A percentile compares a stretch with the other conserved stretches of the same genome.
Conservation (phyloP, 1,140 invertebrate genomes). For the Caenorhabditis latens region DNA sequence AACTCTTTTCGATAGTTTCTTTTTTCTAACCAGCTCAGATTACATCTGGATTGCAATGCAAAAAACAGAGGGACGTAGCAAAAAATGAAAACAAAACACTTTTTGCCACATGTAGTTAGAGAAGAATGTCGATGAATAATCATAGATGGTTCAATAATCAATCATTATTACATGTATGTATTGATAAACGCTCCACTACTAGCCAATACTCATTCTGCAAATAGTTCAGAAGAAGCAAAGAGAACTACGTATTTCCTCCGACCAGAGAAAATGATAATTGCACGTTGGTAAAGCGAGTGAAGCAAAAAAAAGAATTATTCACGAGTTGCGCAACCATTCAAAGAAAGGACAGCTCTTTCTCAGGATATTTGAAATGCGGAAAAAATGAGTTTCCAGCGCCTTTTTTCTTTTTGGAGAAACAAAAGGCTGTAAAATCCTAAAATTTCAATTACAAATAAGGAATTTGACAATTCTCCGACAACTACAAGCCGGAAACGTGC, state of each 20-base stretch:
- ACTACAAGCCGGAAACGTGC: background rate
- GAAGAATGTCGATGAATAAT: background rate
- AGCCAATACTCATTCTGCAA: slow-evolving; percentile 10
- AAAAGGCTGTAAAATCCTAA: too few species aligned
- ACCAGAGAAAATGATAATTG: slow-evolving; percentile 15
- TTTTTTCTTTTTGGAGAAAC: too few species aligned
- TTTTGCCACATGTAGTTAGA: background rate
- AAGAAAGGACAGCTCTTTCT: background rate
- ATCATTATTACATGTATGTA: background rate
- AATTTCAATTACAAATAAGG: too few species aligned
- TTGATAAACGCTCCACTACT: background rate
- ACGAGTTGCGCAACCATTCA: slow-evolving; percentile 37
- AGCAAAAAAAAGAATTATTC: slow-evolving; percentile 37
- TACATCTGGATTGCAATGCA: background rate
- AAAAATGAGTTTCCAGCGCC: too few species aligned
- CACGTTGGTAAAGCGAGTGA: slow-evolving; percentile 4
- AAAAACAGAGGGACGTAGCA: background rate
- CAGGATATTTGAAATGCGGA: background rate
- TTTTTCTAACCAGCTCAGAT: slow-evolving; percentile 23
- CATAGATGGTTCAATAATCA: background rate
- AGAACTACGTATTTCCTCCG: slow-evolving; percentile 12
- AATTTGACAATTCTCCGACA: too few species aligned
- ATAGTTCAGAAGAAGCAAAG: background rate
- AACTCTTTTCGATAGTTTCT: background rate
- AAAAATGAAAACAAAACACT: background rate